Base-by-base conservation (phyloP, 1,140 invertebrate genomes). In the Archivesica marissinica region DNA sequence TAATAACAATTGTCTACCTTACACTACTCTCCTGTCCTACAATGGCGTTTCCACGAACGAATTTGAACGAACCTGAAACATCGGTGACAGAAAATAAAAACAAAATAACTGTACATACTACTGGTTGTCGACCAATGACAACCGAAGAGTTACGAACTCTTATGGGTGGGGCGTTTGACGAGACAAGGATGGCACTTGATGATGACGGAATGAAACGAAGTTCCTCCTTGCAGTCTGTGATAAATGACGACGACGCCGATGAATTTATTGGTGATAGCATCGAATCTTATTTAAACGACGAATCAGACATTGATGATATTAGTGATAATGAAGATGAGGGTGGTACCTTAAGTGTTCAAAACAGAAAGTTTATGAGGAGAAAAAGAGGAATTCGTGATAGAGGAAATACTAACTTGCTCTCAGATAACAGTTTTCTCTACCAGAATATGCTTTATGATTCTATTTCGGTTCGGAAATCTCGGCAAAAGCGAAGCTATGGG, bases 271-370 rank as follows among this genome's bases (percentile, higher is more conserved):
- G 66, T 30, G 70, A 76, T 11, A 61, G 33, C 68, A 20, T 64
- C 11, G 70, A 74, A 35, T 59, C 39, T 68, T 76, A 76, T 61
- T 64, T 79, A 47, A 64, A 66, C 20, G 81, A 84, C 47, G 81
- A 84, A 39, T n/a, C 38, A 33, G 70, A 84, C 39, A 84, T 84
- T 75, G 81, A 84, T 30, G 72, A 47, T 23, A 41, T 72, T 33
- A 38, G 25, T 47, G 78, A 47, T 28, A 35, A 84, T 28, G 54
- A 76, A 2, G 59, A 33, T 47, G 50, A 74, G 9, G 79, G 59
- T 54, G 54, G 44, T 64, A 84, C 70, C 70, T 47, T 84, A 64
- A 66, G 72, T 84, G 70, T 84, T 84, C 72, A 75, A 66, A 59
- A 25, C 2, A 81, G 66, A 30, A 84, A 84, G 30, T 84, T 75